Evolutionary conservation across 1,140 invertebrate species (phyloP).

Genomic region (Zaprionus nigranus): DNA sequence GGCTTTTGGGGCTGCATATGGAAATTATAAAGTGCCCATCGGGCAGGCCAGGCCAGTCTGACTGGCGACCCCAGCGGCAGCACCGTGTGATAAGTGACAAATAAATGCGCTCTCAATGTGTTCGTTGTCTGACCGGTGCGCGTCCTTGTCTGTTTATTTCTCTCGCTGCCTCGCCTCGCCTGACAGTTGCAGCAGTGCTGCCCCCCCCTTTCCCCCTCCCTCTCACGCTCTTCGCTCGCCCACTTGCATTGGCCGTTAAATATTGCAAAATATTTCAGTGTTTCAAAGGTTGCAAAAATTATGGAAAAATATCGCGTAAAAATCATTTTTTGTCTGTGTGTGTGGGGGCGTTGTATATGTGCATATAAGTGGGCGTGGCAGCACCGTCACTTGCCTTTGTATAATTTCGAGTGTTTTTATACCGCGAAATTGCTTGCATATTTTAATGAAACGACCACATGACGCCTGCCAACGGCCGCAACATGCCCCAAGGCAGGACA

Average conservation of each 20-base stretch:
- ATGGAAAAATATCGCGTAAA: conserved; percentile 68
- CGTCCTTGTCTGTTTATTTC: conserved; percentile 57
- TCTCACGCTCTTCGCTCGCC: neutral
- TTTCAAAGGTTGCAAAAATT: conserved; percentile 68
- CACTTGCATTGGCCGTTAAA: conserved; percentile 49
- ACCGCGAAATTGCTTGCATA: conserved; percentile 81
- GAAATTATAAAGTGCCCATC: conserved; percentile 78
- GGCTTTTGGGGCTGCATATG: conserved; percentile 41
- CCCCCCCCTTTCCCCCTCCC: neutral
- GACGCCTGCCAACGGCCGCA: conserved; percentile 59
- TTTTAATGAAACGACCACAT: conserved; percentile 78
- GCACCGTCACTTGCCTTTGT: conserved; percentile 40
- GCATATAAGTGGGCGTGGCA: neutral
- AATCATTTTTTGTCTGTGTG: conserved; percentile 16
- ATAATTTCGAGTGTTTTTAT: conserved; percentile 79
- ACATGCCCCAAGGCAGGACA: conserved; percentile 23
- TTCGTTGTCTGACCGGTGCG: conserved; percentile 48
- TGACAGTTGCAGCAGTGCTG: conserved; percentile 63
- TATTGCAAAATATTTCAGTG: conserved; percentile 73
- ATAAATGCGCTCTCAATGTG: conserved; percentile 80
- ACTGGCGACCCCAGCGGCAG: conserved; percentile 29
- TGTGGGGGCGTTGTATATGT: neutral
- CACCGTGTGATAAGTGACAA: conserved; percentile 76
- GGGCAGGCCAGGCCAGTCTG: conserved; percentile 34
- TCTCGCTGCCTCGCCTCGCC: conserved; percentile 47